A percentile compares a stretch with the other conserved stretches of the same genome.
Evolutionary conservation across 2,888 invertebrate species (phyloP).

Genomic region (Mechanitis messenoides): DNA sequence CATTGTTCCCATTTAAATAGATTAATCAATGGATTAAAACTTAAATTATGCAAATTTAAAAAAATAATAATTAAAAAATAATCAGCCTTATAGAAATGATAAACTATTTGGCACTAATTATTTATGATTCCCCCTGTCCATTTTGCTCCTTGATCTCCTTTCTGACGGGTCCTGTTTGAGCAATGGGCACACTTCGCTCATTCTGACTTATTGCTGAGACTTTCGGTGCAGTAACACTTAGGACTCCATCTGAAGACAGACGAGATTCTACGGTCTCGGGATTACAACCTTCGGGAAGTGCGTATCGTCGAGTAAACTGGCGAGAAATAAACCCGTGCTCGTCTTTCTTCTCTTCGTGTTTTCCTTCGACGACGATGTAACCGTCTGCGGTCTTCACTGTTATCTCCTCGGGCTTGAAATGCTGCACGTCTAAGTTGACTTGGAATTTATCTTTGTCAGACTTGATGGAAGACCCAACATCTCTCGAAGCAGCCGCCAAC

Average conservation of each 20-base stretch:
- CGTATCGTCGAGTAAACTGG: slow-evolving; percentile 83
- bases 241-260: slow-evolving; percentile 84
- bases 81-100: no score
- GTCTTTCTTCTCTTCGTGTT: slow-evolving; percentile 85
- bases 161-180: slow-evolving; percentile 51
- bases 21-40: no score
- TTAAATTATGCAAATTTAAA: no score
- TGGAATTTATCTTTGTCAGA: slow-evolving; percentile 78
- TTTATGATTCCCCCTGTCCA: no score
- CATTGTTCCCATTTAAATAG: no score
- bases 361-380: slow-evolving; percentile 82
- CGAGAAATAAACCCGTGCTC: slow-evolving; percentile 83
- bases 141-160: slow-evolving; percentile 44
- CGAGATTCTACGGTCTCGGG: slow-evolving; percentile 80
- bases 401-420: slow-evolving; percentile 84
- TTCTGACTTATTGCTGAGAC: slow-evolving; percentile 42
- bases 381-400: slow-evolving; percentile 83
- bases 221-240: slow-evolving; percentile 79
- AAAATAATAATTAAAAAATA: no score
- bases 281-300: slow-evolving; percentile 81
- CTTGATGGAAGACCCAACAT: slow-evolving; percentile 68
- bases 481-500: slow-evolving; percentile 56
- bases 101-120: no score
- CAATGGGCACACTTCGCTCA: slow-evolving; percentile 46
- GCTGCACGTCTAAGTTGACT: slow-evolving; percentile 83